phyloP scores from a whole-genome alignment of 2,888 invertebrate genomes.

The Blastobasis lacticolella region DNA sequence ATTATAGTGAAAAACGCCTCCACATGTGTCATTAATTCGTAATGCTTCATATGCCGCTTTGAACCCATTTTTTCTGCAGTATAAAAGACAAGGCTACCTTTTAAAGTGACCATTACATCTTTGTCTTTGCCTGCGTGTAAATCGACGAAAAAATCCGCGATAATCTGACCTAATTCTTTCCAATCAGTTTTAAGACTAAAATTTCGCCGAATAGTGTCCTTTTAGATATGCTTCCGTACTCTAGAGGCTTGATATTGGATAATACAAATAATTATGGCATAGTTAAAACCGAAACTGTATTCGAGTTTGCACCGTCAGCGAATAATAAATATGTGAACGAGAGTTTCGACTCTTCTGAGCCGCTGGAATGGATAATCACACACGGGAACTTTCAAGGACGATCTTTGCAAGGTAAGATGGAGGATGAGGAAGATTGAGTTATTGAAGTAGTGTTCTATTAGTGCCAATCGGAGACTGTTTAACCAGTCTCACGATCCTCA shows the following conservation, averaged over 20 bases:
- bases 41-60: slow-evolving; percentile 40
- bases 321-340: slow-evolving; percentile 29
- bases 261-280: slow-evolving; percentile 48
- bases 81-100: slow-evolving; percentile 34
- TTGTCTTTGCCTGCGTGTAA: slow-evolving; percentile 9
- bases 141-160: background rate
- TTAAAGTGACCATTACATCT: background rate
- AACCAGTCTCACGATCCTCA: no score
- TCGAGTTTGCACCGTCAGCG: slow-evolving; percentile 37
- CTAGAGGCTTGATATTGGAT: slow-evolving; percentile 41
- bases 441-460: no score
- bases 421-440: no score
- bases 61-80: slow-evolving; percentile 35
- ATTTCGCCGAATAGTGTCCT: no score
- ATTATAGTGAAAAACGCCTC: slow-evolving; percentile 3
- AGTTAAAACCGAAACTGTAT: slow-evolving; percentile 49
- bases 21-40: slow-evolving; percentile 26
- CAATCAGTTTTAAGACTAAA: no score
- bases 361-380: slow-evolving; percentile 43
- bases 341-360: slow-evolving; percentile 33
- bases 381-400: slow-evolving; percentile 36
- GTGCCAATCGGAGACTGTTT: no score
- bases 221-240: slow-evolving; percentile 42
- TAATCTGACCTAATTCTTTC: slow-evolving; percentile 3
- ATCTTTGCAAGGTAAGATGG: slow-evolving; percentile 38